These are phyloP conservation scores for Micoletzkya japonica DNA, from an alignment of 2,888 invertebrate species.

Conservation along the genomic window DNA sequence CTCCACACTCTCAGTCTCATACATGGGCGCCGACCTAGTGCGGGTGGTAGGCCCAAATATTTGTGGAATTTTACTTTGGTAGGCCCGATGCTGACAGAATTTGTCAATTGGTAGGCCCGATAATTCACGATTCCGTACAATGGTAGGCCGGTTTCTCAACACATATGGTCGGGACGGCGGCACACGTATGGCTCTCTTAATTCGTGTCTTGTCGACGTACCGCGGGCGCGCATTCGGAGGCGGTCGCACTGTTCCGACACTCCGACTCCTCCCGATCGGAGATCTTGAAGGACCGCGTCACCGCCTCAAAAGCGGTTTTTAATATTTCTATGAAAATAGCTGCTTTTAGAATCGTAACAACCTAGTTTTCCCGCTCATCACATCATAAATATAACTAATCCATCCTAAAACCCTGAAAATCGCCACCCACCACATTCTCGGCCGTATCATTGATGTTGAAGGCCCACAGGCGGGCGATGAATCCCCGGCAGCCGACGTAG, in stretches of 20 bases:
- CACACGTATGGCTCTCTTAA: no score
- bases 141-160: no score
- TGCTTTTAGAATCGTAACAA: not conserved
- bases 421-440: slow-evolving; percentile 46
- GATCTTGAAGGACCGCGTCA: slow-evolving; percentile 15
- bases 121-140: no score
- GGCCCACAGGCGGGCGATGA: slow-evolving; percentile 59
- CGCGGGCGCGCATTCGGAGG: slow-evolving; percentile 21
- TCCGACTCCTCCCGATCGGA: slow-evolving; percentile 19
- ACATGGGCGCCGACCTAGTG: no score
- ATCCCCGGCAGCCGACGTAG: slow-evolving; percentile 62
- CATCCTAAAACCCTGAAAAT: not conserved
- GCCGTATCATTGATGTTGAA: slow-evolving; percentile 64
- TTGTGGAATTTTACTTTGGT: no score
- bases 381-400: not conserved
- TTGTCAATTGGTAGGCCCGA: no score
- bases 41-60: no score
- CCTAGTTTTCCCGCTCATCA: not conserved
- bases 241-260: slow-evolving; percentile 15
- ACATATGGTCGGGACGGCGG: no score
- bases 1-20: no score
- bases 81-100: no score
- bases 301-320: slow-evolving; percentile 3
- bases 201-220: no score
- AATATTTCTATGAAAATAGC: not conserved